Base-by-base conservation (phyloP, 2,888 invertebrate genomes). In the Tridacna crocea region DNA sequence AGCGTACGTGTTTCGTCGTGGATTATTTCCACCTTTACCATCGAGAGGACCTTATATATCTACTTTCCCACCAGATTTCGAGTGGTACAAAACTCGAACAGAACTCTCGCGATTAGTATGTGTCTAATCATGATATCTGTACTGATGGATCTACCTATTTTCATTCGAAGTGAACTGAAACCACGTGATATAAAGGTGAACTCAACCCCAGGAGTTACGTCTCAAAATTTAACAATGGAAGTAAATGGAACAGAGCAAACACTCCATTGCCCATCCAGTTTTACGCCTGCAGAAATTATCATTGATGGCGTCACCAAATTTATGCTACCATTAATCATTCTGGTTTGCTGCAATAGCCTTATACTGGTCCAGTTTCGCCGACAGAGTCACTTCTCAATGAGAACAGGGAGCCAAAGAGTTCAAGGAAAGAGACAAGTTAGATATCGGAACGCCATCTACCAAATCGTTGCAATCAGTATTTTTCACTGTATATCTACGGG, bases 21-120 rank as follows among this genome's bases (percentile, higher is more conserved):
- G 66, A 46, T 66, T 3, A 66, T 66, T n/a, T 26, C 66, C 0
- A 66, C 46, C n/a, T 66, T 66, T 66, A 66, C 66, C 6, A 66
- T 66, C 36, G 66, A 66, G 66, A 36, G 66, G 19, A 66, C 66
- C 10, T 66, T 66, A 19, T 66, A 66, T 66, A 66, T 66, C 36
- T 66, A 66, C 46, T 66, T 66, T 46, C 46, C 66, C 8, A 66
- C 36, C 36, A 66, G 46, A 46, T 66, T 66, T 22, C 66, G 66
- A 19, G 46, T 22, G 46, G 66, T 46, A 1, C 66, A 46, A 19
- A 66, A 66, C 66, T 66, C 66, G 17, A 66, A 15, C 17, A 66
- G 66, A 46, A 66, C 66, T 66, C 19, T 66, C 12, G 13, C 46
- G 3, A 66, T 66, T 1, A 66, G 46, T 0, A 0, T n/a, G 4